phyloP scores from a whole-genome alignment of 2,888 invertebrate species.

The Andrena camellia region DNA sequence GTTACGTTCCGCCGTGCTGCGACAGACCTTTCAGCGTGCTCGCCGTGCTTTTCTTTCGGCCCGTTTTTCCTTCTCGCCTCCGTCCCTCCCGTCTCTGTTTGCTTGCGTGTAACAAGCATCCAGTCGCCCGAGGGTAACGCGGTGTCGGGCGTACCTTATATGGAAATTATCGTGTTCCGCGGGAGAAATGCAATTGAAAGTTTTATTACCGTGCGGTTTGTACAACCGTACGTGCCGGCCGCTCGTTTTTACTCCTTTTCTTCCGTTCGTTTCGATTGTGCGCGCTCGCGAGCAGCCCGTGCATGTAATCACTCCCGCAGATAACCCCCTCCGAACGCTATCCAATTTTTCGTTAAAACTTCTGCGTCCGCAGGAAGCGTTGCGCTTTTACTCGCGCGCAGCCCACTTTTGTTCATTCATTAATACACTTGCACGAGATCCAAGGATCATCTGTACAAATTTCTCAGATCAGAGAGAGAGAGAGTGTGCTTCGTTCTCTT shows the following conservation, averaged over 20 bases:
- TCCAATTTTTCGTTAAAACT: conserved; percentile 24
- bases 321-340: conserved; percentile 11
- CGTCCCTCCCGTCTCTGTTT: not conserved
- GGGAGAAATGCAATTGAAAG: conserved; percentile 61
- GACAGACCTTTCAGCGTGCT: conserved; percentile 31
- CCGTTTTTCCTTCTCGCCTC: not conserved
- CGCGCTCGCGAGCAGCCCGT: too few relatives aligned
- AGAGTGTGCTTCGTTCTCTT: too few relatives aligned
- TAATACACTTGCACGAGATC: not conserved
- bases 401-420: not conserved
- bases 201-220: conserved; percentile 62
- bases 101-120: conserved; percentile 51
- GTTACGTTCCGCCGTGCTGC: conserved; percentile 34
- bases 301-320: conserved; percentile 18
- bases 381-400: conserved; percentile 14
- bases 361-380: not conserved
- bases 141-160: conserved; percentile 12
- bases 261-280: not conserved
- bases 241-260: not conserved
- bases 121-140: conserved; percentile 24
- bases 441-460: too few relatives aligned
- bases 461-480: too few relatives aligned
- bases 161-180: conserved; percentile 60
- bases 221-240: conserved; percentile 12
- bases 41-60: not conserved